Evolutionary conservation across 2,888 invertebrate species (phyloP).

Genomic region (Epicampocera succincta): DNA sequence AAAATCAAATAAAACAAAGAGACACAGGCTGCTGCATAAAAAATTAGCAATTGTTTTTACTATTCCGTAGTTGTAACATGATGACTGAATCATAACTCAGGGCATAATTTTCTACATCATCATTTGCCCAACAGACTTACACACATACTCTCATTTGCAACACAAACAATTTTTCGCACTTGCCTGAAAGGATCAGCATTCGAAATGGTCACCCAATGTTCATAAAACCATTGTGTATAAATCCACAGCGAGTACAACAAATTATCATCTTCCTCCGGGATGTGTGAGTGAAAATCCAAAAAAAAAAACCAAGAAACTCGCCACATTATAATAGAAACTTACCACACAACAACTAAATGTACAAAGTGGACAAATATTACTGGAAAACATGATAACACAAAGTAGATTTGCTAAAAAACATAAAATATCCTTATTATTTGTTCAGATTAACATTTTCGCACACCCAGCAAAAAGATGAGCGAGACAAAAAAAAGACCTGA

Average conservation of each 20-base stretch:
- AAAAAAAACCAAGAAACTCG: constrained; percentile 50
- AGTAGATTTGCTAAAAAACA: constrained; percentile 60
- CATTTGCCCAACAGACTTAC: constrained; percentile 72
- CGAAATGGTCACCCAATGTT: constrained; percentile 66
- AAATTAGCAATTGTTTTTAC: constrained; percentile 55
- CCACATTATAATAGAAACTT: constrained; percentile 68
- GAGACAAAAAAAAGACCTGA: constrained; percentile 29
- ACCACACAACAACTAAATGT: constrained; percentile 53
- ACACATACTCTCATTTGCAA: not conserved
- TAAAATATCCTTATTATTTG: constrained; percentile 79
- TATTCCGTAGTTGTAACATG: constrained; percentile 41
- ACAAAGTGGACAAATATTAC: constrained; percentile 79
- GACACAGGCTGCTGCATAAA: constrained; percentile 40
- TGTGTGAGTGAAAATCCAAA: not conserved
- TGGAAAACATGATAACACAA: not conserved
- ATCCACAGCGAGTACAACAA: constrained; percentile 63
- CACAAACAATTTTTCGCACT: not conserved
- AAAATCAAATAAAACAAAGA: constrained; percentile 12
- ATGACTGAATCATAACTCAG: constrained; percentile 69
- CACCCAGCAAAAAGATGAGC: constrained; percentile 56
- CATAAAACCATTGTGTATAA: constrained; percentile 72
- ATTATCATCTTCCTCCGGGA: constrained; percentile 72
- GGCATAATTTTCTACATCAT: constrained; percentile 75
- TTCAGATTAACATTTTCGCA: constrained; percentile 74
- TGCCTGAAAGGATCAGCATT: constrained; percentile 11